Evolutionary conservation across 64 coral and sea anemone genomes (phyloP), one percentile per base, ranked within the genome.

Genomic region (Dendrophyllia cribrosa): DNA sequence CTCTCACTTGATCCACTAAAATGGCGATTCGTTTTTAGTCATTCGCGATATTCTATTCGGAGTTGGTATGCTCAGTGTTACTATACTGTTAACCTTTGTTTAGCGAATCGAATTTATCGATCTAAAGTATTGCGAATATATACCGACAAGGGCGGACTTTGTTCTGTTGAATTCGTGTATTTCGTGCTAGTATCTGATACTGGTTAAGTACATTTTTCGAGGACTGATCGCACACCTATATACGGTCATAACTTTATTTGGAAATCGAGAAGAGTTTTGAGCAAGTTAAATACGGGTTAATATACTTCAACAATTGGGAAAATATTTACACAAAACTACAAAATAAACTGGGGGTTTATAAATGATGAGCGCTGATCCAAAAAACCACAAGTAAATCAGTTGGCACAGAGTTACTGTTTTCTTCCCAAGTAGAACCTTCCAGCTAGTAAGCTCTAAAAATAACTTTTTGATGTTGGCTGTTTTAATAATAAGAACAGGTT

Each of bases 51-150:
- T 50, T 84, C 46, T 64, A 84, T 67, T 84, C 44, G 43, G 45
- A n/a, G 60, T 84, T 67, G 43, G 44, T 23, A 3, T 51, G 66
- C 46, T 15, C 46, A 61, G 19, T 84, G 63, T 67, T 67, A 20
- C 58, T 43, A 63, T 51, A 66, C 62, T 84, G 62, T 43, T 51
- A 84, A 52, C 44, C 10, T 84, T 66, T 84, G 60, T 49, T 20
- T 44, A 51, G 17, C 15, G 26, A 14, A 67, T 63, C 46, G 80
- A 20, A 68, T 47, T 84, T 84, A 84, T 84, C 62, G 62, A 84
- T 69, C 80, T 67, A 22, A 68, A 84, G 80, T 66, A 47, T 67
- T 84, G 3, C 43, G 47, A 84, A 67, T 51, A 43, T 75, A 50
- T 50, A 11, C 46, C 11, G 15, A 84, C 58, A 83, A 83, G 23